Conservation (phyloP, 2,113 vertebrate species). For the Notothenia coriiceps region DNA sequence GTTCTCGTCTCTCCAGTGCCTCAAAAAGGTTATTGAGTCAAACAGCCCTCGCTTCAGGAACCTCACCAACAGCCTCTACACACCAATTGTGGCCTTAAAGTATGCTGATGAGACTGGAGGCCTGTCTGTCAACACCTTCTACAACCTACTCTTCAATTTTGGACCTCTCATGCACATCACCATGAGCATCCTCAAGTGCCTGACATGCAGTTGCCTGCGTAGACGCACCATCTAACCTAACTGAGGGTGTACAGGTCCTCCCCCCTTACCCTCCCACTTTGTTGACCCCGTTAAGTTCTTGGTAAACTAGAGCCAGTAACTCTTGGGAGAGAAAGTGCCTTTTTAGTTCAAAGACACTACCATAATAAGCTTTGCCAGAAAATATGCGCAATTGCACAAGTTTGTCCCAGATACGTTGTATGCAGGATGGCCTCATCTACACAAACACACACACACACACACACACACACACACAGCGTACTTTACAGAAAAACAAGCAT, state of each 20-base stretch:
- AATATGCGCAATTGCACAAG: slow-evolving; percentile 74
- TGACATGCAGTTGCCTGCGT: slow-evolving; percentile 89
- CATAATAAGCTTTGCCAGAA: slow-evolving; percentile 72
- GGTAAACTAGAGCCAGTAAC: slow-evolving; percentile 58
- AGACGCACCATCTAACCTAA: slow-evolving; percentile 83
- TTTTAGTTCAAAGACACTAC: slow-evolving; percentile 58
- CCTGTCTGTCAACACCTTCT: slow-evolving; percentile 87
- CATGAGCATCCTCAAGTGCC: slow-evolving; percentile 82
- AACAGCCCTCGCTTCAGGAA: slow-evolving; percentile 85
- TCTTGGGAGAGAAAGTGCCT: slow-evolving; percentile 20
- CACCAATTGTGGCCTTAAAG: slow-evolving; percentile 87
- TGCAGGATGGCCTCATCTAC: slow-evolving; percentile 48
- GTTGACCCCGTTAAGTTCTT: slow-evolving; percentile 16
- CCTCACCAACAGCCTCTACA: slow-evolving; percentile 87
- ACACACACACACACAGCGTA: slow-evolving; percentile 5
- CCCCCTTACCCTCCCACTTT: slow-evolving; percentile 4
- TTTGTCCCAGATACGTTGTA: slow-evolving; percentile 47
- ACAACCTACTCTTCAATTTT: slow-evolving; percentile 88
- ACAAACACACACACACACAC: slow-evolving; percentile 24
- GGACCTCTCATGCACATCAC: slow-evolving; percentile 87
- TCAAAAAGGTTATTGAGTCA: slow-evolving; percentile 86
- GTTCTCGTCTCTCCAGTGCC: slow-evolving; percentile 75
- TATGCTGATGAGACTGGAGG: slow-evolving; percentile 87
- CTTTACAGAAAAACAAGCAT: slow-evolving; percentile 14
- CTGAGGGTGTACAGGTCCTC: slow-evolving; percentile 49